These are phyloP conservation scores for Pocota personata DNA, from an alignment of 2,888 invertebrate genomes.

Conservation along the genomic window DNA sequence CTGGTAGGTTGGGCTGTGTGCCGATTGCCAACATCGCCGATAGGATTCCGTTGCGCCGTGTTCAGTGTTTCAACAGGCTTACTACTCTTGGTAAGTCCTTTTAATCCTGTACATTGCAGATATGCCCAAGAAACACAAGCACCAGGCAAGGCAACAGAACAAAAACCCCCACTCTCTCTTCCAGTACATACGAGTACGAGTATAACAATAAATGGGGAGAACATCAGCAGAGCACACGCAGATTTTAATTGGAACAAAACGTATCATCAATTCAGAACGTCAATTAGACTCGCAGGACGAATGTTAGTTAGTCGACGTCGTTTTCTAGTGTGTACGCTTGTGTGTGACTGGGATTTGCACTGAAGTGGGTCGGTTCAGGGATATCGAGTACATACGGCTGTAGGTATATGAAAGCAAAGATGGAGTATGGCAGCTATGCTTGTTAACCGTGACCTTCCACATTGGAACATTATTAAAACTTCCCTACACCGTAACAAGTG, in stretches of 20 bases:
- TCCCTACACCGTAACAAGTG: slow-evolving; percentile 53
- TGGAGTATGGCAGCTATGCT: slow-evolving; percentile 27
- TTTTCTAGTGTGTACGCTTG: neutral
- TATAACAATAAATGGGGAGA: slow-evolving; percentile 61
- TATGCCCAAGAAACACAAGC: slow-evolving; percentile 39
- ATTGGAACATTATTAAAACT: slow-evolving; percentile 46
- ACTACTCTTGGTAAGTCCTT: slow-evolving; percentile 10
- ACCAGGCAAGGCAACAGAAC: neutral
- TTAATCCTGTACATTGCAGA: slow-evolving; percentile 35
- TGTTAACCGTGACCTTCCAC: slow-evolving; percentile 57
- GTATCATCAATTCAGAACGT: slow-evolving; percentile 71
- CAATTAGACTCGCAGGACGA: slow-evolving; percentile 73
- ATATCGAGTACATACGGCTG: too few species aligned
- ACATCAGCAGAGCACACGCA: slow-evolving; percentile 66
- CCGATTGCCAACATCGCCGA: neutral
- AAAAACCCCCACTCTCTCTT: slow-evolving; percentile 20
- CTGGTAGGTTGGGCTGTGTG: neutral
- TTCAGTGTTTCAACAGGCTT: neutral
- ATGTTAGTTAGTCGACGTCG: slow-evolving; percentile 55
- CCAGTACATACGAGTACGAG: too few species aligned
- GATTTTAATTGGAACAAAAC: slow-evolving; percentile 74
- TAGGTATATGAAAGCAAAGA: neutral
- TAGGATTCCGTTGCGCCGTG: neutral
- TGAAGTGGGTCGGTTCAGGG: neutral
- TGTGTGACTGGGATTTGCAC: slow-evolving; percentile 11